A percentile compares a stretch with the other conserved stretches of the same genome.
Conservation (phyloP, 2,797 vertebrate genomes). For the Sylvilagus floridanus region DNA sequence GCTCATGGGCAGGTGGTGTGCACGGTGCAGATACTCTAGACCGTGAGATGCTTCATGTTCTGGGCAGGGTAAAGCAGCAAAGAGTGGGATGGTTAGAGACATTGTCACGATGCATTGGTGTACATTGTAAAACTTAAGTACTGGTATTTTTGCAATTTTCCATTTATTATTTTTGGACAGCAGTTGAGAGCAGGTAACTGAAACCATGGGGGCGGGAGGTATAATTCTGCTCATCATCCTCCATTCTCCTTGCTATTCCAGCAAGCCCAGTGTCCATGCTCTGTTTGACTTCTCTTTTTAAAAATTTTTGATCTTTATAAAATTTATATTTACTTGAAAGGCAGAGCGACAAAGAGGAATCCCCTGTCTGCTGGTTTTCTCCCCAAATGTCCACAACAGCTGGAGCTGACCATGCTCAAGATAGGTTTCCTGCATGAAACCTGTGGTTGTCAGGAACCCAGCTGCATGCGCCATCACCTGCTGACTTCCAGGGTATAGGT, state of each 20-base stretch:
- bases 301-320: too few relatives aligned
- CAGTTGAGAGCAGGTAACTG: not conserved
- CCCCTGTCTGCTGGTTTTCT: too few relatives aligned
- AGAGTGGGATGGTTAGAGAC: too few relatives aligned
- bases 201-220: accelerated
- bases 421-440: too few relatives aligned
- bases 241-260: not conserved
- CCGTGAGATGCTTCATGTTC: not conserved
- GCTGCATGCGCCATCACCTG: too few relatives aligned
- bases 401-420: too few relatives aligned
- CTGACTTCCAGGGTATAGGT: too few relatives aligned
- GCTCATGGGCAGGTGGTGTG: not conserved
- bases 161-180: not conserved
- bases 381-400: too few relatives aligned
- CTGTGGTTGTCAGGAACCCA: too few relatives aligned
- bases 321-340: too few relatives aligned
- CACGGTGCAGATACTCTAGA: too few relatives aligned
- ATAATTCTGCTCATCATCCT: not conserved
- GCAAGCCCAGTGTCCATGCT: not conserved
- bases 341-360: too few relatives aligned
- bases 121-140: not conserved
- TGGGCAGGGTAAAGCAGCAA: not conserved
- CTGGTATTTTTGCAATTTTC: not conserved
- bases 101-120: not conserved
- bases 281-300: not conserved